Base-by-base conservation (phyloP, 2,797 vertebrate genomes). In the Pangasius krempfi region DNA sequence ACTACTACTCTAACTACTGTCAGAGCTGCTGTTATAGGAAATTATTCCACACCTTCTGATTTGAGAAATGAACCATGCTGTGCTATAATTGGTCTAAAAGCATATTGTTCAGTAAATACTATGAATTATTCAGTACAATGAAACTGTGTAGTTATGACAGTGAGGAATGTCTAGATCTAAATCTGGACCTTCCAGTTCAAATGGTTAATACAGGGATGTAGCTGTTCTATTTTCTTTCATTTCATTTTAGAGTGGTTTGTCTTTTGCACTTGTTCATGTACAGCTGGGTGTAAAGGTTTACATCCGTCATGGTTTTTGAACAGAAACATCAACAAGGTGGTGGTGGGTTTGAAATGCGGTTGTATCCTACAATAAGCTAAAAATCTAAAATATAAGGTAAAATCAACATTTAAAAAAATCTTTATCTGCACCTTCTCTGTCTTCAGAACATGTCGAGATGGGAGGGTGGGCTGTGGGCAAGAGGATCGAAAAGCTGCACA, bases 371-470 rank as follows among this genome's bases (percentile, higher is more conserved):
- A 68, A 54, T 33, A 33, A 84, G n/a, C 12, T 33, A 25, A 12
- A 33, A 54, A 50, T 84, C 9, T 18, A 6, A 68, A 70, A 12
- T 22, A 13, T 5, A 20, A 68, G 0, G 4, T 68, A n/a, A 40
- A 50, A n/a, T 83, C 14, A n/a, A 30, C 16, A 12, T 66, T 20
- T 52, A 37, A 22, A 83, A 83, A 12, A 66, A 66, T 2, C 16
- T 27, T 82, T n/a, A 84, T 68, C 40, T 68, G n/a, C 62, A 84
- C n/a, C 83, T 52, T 84, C 25, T 84, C 47, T 70, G 9, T 52
- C 75, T 75, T 84, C 64, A 84, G 83, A 84, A 84, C 83, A 70
- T 84, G 83, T 84, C 44, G 12, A 68, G 83, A 84, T 84, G 83
- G 83, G 64, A 84, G 83, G 73, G 73, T 75, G 70, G 73, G 85